phyloP scores from a whole-genome alignment of 2,797 vertebrate species.

The Leptodactylus fallax region DNA sequence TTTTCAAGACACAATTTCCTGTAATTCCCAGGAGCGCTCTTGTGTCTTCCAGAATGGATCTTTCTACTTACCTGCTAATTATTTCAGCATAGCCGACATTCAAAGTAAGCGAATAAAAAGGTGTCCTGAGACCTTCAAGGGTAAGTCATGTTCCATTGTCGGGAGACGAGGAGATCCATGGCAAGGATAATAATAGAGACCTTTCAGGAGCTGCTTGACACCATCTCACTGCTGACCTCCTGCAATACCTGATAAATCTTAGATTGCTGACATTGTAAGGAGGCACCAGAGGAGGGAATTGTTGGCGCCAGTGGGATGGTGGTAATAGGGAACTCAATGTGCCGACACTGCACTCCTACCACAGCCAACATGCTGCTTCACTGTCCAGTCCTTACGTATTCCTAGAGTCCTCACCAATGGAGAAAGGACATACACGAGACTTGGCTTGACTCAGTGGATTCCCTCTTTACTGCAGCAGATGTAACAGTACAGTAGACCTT shows the following conservation, averaged over 20 bases:
- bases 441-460: no score
- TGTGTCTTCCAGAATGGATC: not conserved
- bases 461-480: no score
- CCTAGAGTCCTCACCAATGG: no score
- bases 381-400: no score
- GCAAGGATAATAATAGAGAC: no score
- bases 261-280: not conserved
- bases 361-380: no score
- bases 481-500: no score
- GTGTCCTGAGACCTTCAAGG: not conserved
- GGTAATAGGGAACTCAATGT: no score
- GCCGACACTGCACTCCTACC: no score
- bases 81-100: not conserved
- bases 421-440: no score
- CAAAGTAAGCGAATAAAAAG: not conserved
- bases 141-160: not conserved
- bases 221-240: not conserved
- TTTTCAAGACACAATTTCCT: slow-evolving; percentile 18
- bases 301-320: no score
- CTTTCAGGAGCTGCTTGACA: not conserved
- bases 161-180: not conserved
- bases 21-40: slow-evolving; percentile 4
- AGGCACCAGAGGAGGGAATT: no score
- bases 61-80: slow-evolving; percentile 21
- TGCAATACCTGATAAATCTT: not conserved